Evolutionary conservation across 2,113 vertebrate genomes (phyloP).

Genomic region (Oryzias javanicus): DNA sequence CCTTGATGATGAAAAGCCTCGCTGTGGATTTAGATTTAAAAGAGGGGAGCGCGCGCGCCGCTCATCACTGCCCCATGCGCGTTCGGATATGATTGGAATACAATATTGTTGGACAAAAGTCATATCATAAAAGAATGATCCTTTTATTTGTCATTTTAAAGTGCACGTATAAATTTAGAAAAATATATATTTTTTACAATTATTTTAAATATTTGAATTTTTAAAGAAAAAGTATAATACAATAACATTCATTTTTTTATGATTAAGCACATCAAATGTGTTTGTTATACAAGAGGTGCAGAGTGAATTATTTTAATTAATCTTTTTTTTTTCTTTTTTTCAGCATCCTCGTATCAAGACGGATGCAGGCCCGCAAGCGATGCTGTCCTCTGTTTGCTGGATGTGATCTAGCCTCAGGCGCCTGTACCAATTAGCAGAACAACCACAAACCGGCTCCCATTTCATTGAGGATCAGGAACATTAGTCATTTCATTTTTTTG

Average conservation of each 20-base stretch:
- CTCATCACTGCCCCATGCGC: slow-evolving; percentile 6
- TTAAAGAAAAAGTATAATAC: too few species aligned
- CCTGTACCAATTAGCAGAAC: slow-evolving; percentile 61
- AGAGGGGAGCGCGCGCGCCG: not conserved
- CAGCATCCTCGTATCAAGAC: slow-evolving; percentile 9
- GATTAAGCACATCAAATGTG: not conserved
- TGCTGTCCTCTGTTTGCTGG: slow-evolving; percentile 30
- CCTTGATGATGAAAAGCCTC: not conserved
- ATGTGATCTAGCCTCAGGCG: slow-evolving; percentile 47
- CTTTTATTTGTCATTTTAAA: too few species aligned
- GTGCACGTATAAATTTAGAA: too few species aligned
- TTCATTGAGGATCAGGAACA: slow-evolving; percentile 54
- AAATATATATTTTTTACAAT: too few species aligned
- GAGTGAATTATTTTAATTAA: slow-evolving; percentile 26
- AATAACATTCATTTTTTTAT: not conserved
- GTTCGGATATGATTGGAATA: slow-evolving; percentile 5
- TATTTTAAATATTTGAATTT: too few species aligned
- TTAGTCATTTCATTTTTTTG: slow-evolving; percentile 42
- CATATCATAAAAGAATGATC: not conserved
- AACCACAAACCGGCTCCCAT: slow-evolving; percentile 50
- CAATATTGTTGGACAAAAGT: slow-evolving; percentile 5
- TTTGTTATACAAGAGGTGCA: not conserved
- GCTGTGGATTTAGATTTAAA: slow-evolving; percentile 5
- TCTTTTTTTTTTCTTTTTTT: slow-evolving; percentile 39
- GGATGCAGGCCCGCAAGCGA: slow-evolving; percentile 25